Conservation (phyloP, 2,113 vertebrate genomes). For the Chascanopsetta lugubris region DNA sequence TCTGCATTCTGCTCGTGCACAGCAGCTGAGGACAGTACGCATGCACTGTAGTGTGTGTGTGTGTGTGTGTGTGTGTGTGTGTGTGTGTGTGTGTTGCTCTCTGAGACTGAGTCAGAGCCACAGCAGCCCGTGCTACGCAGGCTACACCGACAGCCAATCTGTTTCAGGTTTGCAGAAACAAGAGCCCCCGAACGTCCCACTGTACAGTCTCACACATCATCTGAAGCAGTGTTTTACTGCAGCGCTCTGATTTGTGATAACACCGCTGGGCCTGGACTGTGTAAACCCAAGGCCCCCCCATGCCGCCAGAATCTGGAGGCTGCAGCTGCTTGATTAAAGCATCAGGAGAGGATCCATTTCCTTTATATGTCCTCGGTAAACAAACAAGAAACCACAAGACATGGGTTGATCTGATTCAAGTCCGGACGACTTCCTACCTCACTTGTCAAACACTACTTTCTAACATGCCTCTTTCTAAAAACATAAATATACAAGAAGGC, state of each 20-base stretch:
- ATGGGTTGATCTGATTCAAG: conserved; percentile 7
- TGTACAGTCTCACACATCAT: conserved; percentile 21
- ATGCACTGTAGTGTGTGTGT: background rate
- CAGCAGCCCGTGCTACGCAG: conserved; percentile 11
- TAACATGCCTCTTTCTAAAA: too few species aligned
- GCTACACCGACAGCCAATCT: conserved; percentile 15
- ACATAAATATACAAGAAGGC: too few species aligned
- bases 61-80: conserved; percentile 1
- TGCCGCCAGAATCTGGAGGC: conserved; percentile 1
- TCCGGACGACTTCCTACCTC: background rate
- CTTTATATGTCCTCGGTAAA: conserved; percentile 9
- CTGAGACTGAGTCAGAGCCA: conserved; percentile 28
- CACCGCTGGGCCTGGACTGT: background rate
- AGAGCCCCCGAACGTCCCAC: conserved; percentile 16
- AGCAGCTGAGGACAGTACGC: conserved; percentile 19
- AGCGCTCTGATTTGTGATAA: conserved; percentile 8
- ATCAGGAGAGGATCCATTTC: conserved; percentile 3
- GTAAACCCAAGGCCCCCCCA: background rate
- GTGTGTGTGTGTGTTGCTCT: conserved; percentile 4
- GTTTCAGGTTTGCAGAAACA: conserved; percentile 32
- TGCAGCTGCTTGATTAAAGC: conserved; percentile 6
- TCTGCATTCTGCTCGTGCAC: conserved; percentile 39
- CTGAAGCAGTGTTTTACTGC: background rate
- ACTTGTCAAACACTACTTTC: background rate
- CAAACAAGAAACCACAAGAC: conserved; percentile 34